A percentile compares a stretch with the other conserved stretches of the same genome.
Conservation (phyloP, 2,113 vertebrate genomes). For the Halichoeres trimaculatus region DNA sequence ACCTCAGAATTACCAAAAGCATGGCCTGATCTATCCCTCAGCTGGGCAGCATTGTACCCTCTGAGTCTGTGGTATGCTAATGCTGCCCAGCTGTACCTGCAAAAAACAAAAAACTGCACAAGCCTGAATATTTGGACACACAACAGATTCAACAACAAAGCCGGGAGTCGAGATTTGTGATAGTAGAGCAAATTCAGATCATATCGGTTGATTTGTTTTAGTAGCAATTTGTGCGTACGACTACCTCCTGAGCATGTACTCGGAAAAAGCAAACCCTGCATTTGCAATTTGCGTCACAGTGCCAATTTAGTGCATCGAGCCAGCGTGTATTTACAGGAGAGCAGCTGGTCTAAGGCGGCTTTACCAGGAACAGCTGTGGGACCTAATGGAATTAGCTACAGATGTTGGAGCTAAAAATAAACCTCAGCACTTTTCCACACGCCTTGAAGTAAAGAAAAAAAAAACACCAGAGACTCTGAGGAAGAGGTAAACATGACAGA, state of each 20-base stretch:
- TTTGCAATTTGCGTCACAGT: conserved; percentile 23
- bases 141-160: not conserved
- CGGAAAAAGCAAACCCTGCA: conserved; percentile 4
- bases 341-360: conserved; percentile 55
- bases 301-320: conserved; percentile 21
- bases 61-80: conserved; percentile 22
- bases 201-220: conserved; percentile 5
- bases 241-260: not conserved
- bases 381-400: conserved; percentile 51
- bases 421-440: conserved; percentile 20
- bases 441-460: conserved; percentile 30
- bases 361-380: conserved; percentile 64
- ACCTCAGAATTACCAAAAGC: too few species aligned
- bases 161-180: not conserved
- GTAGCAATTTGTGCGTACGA: not conserved
- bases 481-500: conserved; percentile 5
- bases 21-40: not conserved
- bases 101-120: not conserved
- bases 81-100: conserved; percentile 13
- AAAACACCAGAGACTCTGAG: conserved; percentile 35
- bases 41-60: conserved; percentile 29
- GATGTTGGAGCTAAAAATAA: conserved; percentile 74
- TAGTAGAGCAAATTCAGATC: conserved; percentile 1
- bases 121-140: conserved; percentile 13
- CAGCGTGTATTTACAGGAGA: conserved; percentile 6